Evolutionary conservation across 2,113 vertebrate genomes (phyloP).

Genomic region (Pachyramphus minor): DNA sequence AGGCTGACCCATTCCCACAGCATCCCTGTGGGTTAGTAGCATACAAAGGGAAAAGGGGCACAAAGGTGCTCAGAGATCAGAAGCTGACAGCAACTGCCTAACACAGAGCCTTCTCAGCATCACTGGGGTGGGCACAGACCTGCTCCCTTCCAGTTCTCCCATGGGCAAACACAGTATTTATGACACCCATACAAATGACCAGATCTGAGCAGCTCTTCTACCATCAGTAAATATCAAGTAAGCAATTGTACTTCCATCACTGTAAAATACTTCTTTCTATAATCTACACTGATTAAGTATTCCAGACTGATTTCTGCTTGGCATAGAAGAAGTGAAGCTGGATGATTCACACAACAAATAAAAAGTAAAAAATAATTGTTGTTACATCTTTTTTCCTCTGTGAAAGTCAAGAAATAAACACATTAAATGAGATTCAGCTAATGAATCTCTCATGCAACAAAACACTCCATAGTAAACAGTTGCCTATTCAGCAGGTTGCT

Average conservation of each 20-base stretch:
- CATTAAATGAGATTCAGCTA: not conserved
- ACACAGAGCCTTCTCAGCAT: not conserved
- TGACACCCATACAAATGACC: not conserved
- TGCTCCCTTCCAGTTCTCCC: not conserved
- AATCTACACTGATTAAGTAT: not conserved
- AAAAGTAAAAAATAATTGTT: not conserved
- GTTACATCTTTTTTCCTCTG: not conserved
- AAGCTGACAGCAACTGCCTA: not conserved
- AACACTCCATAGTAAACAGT: not conserved
- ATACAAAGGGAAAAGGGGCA: rapidly evolving
- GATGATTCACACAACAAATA: not conserved
- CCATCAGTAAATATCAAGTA: not conserved
- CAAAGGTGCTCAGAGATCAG: not conserved
- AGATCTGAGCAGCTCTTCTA: not conserved
- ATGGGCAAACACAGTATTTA: not conserved
- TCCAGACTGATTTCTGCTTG: not conserved
- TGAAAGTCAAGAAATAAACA: not conserved
- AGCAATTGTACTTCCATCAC: not conserved
- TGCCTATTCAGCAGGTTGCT: not conserved
- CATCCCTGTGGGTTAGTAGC: rapidly evolving
- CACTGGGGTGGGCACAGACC: rapidly evolving
- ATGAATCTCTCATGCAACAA: not conserved
- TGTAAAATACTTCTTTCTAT: not conserved
- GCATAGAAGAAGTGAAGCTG: not conserved
- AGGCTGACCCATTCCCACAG: not conserved